Base-by-base conservation (phyloP, 2,113 vertebrate genomes). In the Irena cyanogastra region DNA sequence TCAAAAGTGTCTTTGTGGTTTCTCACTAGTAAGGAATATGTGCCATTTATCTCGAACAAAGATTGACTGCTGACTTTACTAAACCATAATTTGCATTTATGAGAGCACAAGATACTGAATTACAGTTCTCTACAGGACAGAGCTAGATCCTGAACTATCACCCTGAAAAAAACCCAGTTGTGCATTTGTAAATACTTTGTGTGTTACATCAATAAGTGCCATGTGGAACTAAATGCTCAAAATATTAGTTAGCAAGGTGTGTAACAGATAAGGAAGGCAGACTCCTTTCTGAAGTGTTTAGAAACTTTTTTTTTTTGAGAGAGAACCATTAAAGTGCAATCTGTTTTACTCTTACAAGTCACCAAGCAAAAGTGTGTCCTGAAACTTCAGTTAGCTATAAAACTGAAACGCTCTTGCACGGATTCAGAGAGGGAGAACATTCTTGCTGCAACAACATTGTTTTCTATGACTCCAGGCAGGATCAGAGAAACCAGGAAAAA, bases 341-440 rank as follows among this genome's bases (percentile, higher is more conserved):
- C 95, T 95, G 69, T 70, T 87, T 91, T 94, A 53, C 42, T 63
- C 68, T 94, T 81, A 71, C 72, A 87, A 82, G 81, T 50, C 39
- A 45, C 52, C 0, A 0, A 91, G 83, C 68, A 89, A 81, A 91
- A 89, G 41, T 41, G 21, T 69, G 45, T 81, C 83, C 89, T 86
- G 59, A 83, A 83, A 77, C 37, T 70, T 70, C 76, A 77, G 60
- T 45, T 57, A 83, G 79, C 63, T 81, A 18, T 28, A 23, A 37
- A 76, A 87, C 24, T 83, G 47, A 94, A 94, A 70, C 13, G 30
- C 39, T 87, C 59, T 63, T 4, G 1, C 27, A 14, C 0, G 1
- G 35, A 80, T 68, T 75, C 47, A 53, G 79, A 80, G 41, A 50
- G 33, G 35, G 39, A 79, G 49, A 54, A 90, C 49, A 50, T 10